Percentiles rank a stretch among this genome's conserved stretches.
Conservation (phyloP, 2,113 vertebrate species). For the Tenrec ecaudatus region DNA sequence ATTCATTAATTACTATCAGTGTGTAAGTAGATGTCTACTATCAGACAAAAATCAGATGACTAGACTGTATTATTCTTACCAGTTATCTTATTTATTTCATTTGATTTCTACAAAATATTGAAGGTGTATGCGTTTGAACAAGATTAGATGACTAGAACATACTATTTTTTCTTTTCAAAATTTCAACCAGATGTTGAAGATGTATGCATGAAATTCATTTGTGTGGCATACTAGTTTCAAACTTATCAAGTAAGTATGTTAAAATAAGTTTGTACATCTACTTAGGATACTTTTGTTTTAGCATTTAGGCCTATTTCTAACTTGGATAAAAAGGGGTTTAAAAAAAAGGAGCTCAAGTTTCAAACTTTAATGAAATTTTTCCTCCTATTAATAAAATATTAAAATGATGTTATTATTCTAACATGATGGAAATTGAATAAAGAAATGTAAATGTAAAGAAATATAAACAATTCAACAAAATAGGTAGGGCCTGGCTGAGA, state of each 20-base stretch:
- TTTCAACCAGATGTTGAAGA: slow-evolving; percentile 16
- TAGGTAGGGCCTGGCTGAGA: too few species aligned
- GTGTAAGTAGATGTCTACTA: background rate
- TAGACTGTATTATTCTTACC: background rate
- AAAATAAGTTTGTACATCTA: background rate
- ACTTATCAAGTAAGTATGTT: background rate
- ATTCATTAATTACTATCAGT: background rate
- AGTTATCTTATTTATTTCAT: background rate
- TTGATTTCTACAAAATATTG: slow-evolving; percentile 16
- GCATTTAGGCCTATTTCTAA: too few species aligned
- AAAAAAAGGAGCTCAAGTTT: too few species aligned
- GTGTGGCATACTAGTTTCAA: background rate
- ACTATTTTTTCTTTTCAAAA: background rate
- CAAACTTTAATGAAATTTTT: too few species aligned
- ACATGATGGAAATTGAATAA: too few species aligned
- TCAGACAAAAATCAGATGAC: slow-evolving; percentile 1
- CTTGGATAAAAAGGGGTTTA: too few species aligned
- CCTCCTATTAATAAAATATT: too few species aligned
- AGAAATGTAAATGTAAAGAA: too few species aligned
- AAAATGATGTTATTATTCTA: too few species aligned
- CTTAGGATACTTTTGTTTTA: too few species aligned
- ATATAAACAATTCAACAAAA: too few species aligned
- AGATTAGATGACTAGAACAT: background rate
- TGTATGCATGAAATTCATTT: background rate
- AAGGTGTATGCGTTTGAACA: background rate